Percentiles rank a stretch among this genome's conserved stretches.
Conservation (phyloP, 2,113 vertebrate genomes). For the Chamaea fasciata region DNA sequence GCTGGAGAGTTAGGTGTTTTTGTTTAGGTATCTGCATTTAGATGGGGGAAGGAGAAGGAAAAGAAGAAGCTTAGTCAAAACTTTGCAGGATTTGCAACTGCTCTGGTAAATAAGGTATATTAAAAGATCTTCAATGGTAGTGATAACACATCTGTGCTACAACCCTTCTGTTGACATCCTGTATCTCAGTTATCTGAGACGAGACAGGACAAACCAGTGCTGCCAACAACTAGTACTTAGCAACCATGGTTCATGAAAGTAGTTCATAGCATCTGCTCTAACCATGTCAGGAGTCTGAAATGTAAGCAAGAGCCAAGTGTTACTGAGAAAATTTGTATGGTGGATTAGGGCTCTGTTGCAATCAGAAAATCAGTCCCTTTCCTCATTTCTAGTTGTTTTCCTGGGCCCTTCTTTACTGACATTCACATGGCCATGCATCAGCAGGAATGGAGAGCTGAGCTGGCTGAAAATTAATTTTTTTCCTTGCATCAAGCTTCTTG, state of each 20-base stretch:
- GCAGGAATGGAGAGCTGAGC: neutral
- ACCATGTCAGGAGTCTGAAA: neutral
- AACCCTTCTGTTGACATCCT: neutral
- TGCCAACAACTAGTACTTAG: neutral
- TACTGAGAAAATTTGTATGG: neutral
- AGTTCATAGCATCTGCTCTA: neutral
- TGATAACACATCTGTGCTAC: neutral
- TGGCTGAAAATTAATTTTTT: neutral
- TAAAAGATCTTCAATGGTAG: neutral
- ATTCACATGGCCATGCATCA: neutral
- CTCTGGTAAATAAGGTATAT: neutral
- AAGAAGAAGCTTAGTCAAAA: neutral
- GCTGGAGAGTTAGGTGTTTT: neutral
- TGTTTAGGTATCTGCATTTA: neutral
- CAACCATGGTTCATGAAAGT: neutral
- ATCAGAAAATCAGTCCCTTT: neutral
- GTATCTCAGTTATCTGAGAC: neutral
- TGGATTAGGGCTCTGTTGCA: neutral
- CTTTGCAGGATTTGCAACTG: neutral
- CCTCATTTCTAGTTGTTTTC: neutral
- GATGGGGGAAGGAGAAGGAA: neutral
- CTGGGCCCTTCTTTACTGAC: neutral
- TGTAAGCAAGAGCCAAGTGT: neutral
- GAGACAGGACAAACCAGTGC: neutral
- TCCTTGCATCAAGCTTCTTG: neutral